Evolutionary conservation across 2,888 invertebrate genomes (phyloP).

Genomic region (Drymonia ruficornis): DNA sequence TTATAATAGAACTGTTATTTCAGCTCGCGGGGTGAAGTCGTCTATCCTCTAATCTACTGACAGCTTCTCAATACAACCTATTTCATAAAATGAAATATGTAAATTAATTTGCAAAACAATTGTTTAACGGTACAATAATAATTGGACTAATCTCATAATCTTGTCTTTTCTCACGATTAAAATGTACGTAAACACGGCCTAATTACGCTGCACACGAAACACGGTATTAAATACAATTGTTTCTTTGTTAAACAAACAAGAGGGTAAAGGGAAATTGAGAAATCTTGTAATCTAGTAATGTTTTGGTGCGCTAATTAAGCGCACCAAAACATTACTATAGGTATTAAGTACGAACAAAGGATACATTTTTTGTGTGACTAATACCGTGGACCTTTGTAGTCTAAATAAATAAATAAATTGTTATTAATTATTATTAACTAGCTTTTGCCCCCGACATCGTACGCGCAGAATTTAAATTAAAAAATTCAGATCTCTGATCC

Average conservation of each 20-base stretch:
- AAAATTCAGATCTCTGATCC: too few species aligned
- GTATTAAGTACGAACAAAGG: too few species aligned
- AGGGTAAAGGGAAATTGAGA: background rate
- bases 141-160: background rate
- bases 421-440: too few species aligned
- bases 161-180: background rate
- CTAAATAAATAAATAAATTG: too few species aligned
- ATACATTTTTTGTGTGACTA: too few species aligned
- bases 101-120: background rate
- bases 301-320: too few species aligned
- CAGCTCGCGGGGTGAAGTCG: background rate
- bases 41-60: background rate
- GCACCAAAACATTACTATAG: too few species aligned
- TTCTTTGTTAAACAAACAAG: slow-evolving; percentile 1
- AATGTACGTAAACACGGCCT: background rate
- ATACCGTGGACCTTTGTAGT: too few species aligned
- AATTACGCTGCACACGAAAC: background rate
- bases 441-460: too few species aligned
- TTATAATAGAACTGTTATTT: slow-evolving; percentile 19
- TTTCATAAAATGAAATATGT: background rate
- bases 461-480: too few species aligned
- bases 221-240: background rate
- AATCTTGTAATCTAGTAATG: background rate
- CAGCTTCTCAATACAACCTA: too few species aligned
- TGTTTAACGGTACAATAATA: background rate